Evolutionary conservation across 2,888 invertebrate genomes (phyloP).

Genomic region (Chloroclysta siterata): DNA sequence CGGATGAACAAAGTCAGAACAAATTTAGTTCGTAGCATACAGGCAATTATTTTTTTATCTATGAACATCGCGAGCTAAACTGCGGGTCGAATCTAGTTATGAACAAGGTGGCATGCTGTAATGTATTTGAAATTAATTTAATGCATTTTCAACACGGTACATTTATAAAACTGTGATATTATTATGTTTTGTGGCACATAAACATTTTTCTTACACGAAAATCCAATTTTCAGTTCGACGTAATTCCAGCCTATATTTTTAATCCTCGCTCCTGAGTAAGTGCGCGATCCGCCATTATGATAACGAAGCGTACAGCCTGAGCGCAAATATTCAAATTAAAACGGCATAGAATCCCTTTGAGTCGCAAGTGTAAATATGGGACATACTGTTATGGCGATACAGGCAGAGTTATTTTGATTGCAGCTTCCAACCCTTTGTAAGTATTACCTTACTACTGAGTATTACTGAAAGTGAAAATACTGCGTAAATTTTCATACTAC

Average conservation of each 20-base stretch:
- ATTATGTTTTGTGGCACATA: neutral
- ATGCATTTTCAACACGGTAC: no score
- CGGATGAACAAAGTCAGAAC: no score
- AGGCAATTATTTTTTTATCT: no score
- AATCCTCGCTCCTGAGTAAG: conserved; percentile 23
- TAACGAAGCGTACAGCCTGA: conserved; percentile 55
- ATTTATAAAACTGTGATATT: no score
- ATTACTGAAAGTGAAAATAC: neutral
- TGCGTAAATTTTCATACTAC: no score
- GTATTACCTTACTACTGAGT: neutral
- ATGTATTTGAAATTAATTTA: neutral
- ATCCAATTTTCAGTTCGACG: conserved; percentile 29
- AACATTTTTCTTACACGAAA: conserved; percentile 16
- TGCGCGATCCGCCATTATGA: conserved; percentile 59
- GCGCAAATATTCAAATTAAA: conserved; percentile 72
- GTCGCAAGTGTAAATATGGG: conserved; percentile 52
- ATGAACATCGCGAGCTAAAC: no score
- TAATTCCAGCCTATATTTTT: conserved; percentile 29
- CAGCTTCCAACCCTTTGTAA: conserved; percentile 22
- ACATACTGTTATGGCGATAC: conserved; percentile 35
- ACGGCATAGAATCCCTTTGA: conserved; percentile 60
- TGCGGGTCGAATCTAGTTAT: no score
- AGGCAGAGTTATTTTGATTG: conserved; percentile 35
- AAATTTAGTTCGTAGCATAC: no score
- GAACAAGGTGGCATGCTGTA: no score